Conservation (phyloP, 2,113 vertebrate species). For the Colinus virginianus region DNA sequence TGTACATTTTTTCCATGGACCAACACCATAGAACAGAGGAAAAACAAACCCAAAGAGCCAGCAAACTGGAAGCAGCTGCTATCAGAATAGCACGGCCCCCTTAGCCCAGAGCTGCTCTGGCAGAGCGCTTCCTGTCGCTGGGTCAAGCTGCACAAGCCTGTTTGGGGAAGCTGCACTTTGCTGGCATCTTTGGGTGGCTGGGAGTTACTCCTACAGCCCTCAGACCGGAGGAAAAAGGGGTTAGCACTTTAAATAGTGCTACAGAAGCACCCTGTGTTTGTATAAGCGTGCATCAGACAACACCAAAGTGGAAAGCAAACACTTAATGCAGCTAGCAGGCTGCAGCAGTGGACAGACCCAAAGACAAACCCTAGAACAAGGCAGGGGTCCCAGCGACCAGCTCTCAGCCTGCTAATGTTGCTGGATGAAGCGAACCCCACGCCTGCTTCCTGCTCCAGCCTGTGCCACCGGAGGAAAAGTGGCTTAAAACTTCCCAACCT, state of each 20-base stretch:
- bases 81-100: background rate
- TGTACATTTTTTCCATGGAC: slow-evolving; percentile 14
- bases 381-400: background rate
- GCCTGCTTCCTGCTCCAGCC: slow-evolving; percentile 10
- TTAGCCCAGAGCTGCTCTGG: background rate
- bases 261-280: background rate
- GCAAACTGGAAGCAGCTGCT: background rate
- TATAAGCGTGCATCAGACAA: background rate
- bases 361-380: background rate
- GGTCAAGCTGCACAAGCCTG: background rate
- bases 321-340: background rate
- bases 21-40: background rate
- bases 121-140: background rate
- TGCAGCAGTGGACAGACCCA: background rate
- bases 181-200: background rate
- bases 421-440: background rate
- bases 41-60: background rate
- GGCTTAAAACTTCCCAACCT: background rate
- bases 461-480: background rate
- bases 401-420: slow-evolving; percentile 13
- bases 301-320: background rate
- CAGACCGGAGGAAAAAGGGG: background rate
- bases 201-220: background rate
- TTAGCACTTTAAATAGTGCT: background rate
- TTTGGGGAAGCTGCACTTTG: background rate